These are phyloP conservation scores for Hydractinia symbiolongicarpus DNA, from an alignment of 30 jellyfish, hydroid and myxozoan species.

Conservation along the genomic window DNA sequence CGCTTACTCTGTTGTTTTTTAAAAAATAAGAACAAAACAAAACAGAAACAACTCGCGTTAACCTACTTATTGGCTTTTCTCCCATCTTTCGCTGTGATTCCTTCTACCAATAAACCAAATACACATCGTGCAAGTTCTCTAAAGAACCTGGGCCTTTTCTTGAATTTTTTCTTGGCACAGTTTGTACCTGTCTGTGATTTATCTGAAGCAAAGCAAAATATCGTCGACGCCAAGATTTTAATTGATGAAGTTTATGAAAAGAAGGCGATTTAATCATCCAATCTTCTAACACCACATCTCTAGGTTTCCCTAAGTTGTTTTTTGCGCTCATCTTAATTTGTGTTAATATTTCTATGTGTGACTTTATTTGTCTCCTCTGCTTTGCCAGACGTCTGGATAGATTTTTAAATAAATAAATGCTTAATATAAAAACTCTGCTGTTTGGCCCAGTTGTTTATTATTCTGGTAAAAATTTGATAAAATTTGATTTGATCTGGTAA, in stretches of 20 bases:
- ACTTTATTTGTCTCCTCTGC: no score
- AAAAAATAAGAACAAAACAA: no score
- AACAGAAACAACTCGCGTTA: background rate
- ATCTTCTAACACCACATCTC: slow-evolving; percentile 2
- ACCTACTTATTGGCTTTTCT: background rate
- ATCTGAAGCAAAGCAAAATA: slow-evolving; percentile 14
- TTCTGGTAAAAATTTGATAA: no score
- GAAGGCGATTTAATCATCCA: slow-evolving; percentile 16
- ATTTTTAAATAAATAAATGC: no score
- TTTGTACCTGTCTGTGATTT: background rate
- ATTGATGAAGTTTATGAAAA: background rate
- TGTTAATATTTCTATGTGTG: no score
- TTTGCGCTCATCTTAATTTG: background rate
- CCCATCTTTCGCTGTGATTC: slow-evolving; percentile 1
- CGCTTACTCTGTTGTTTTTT: no score
- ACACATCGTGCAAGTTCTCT: slow-evolving; percentile 11
- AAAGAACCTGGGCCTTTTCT: slow-evolving; percentile 1
- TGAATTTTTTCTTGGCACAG: background rate
- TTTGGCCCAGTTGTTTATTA: no score
- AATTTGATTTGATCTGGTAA: no score
- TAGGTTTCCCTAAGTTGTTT: background rate
- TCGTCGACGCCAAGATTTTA: background rate
- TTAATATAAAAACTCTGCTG: no score
- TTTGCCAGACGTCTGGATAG: no score
- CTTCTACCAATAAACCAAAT: background rate